Conservation (phyloP, 2,797 vertebrate species). For the Antennarius maculatus region DNA sequence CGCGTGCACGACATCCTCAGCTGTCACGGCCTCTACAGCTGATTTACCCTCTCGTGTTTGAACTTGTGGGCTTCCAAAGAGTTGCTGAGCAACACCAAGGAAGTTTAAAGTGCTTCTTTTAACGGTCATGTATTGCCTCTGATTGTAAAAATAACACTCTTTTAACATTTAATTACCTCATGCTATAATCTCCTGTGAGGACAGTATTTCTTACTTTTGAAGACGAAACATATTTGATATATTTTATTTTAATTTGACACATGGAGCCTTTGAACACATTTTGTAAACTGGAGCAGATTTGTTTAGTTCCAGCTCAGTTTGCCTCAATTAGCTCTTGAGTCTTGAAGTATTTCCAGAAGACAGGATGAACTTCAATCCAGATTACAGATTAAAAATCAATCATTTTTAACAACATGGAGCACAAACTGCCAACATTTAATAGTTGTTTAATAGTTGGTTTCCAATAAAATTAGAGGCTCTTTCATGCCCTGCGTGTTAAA, state of each 20-base stretch:
- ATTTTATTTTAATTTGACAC: conserved; percentile 7
- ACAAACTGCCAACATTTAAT: background rate
- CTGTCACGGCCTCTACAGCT: conserved; percentile 66
- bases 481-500: conserved; percentile 1
- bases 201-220: background rate
- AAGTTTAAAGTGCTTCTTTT: conserved; percentile 42
- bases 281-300: background rate
- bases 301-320: no score
- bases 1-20: conserved; percentile 50
- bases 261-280: conserved; percentile 13
- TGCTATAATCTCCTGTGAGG: conserved; percentile 1
- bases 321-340: no score
- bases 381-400: no score
- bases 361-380: no score
- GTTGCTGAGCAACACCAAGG: conserved; percentile 39
- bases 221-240: no score
- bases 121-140: conserved; percentile 39
- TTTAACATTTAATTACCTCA: conserved; percentile 36
- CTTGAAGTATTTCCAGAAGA: no score
- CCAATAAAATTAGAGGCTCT: background rate
- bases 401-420: background rate
- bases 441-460: background rate
- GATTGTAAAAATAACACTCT: conserved; percentile 44
- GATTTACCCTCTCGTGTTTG: conserved; percentile 73
- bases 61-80: conserved; percentile 50